Conservation (phyloP, 1,140 invertebrate species). For the Aphaenogaster ashmeadi region DNA sequence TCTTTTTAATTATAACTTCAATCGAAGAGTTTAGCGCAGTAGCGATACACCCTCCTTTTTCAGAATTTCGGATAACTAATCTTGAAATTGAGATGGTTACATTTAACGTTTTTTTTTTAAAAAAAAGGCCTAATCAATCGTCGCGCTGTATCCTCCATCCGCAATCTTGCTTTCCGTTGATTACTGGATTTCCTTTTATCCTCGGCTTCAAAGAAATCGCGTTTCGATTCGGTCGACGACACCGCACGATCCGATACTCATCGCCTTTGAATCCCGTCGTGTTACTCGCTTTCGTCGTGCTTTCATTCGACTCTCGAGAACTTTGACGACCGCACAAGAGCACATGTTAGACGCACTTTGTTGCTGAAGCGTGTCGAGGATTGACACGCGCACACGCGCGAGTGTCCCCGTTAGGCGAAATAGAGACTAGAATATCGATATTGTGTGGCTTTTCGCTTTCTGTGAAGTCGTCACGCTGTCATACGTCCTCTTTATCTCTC, state of each 20-base stretch:
- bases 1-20: background rate
- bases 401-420: constrained; percentile 39
- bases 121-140: background rate
- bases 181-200: constrained; percentile 19
- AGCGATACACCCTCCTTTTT: background rate
- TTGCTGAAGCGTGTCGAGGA: constrained; percentile 45
- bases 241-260: constrained; percentile 33
- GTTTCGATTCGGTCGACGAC: constrained; percentile 29
- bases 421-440: constrained; percentile 54
- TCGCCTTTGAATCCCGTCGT: constrained; percentile 33
- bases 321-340: constrained; percentile 57
- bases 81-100: background rate
- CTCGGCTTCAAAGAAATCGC: constrained; percentile 25
- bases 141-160: background rate
- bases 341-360: constrained; percentile 51
- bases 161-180: constrained; percentile 9
- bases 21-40: background rate
- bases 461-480: constrained; percentile 51
- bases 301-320: constrained; percentile 38
- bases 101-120: background rate
- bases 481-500: constrained; percentile 28
- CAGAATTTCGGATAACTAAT: background rate
- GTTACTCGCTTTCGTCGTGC: constrained; percentile 31
- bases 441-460: constrained; percentile 70
- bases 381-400: constrained; percentile 56